A percentile compares a stretch with the other conserved stretches of the same genome.
Evolutionary conservation across 2,888 invertebrate genomes (phyloP).

Genomic region (Drosophila suboccidentalis): DNA sequence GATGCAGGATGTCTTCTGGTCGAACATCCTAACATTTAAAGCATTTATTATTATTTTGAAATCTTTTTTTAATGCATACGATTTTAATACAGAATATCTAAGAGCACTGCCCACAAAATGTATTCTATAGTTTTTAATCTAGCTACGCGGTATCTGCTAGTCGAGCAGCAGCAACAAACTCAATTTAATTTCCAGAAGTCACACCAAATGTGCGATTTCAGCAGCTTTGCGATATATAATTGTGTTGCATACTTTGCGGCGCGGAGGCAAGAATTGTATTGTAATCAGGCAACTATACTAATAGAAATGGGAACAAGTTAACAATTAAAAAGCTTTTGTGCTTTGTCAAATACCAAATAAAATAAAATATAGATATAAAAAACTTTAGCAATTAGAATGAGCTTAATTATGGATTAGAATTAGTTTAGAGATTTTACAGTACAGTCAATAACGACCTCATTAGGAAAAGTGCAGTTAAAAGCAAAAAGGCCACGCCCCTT

Average conservation of each 20-base stretch:
- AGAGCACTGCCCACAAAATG: too few species aligned
- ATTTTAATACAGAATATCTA: too few species aligned
- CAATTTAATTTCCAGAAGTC: conserved; percentile 28
- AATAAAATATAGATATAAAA: not conserved
- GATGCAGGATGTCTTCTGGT: too few species aligned
- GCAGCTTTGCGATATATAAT: conserved; percentile 37
- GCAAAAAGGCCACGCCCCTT: not conserved
- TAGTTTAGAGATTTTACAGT: conserved; percentile 4
- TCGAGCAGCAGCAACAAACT: not conserved
- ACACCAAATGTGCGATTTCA: conserved; percentile 34
- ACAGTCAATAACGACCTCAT: conserved; percentile 40
- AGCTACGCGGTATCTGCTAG: not conserved
- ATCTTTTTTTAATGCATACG: too few species aligned
- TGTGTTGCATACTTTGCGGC: conserved; percentile 61
- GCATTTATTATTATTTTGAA: too few species aligned
- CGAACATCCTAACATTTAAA: too few species aligned
- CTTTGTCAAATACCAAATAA: conserved; percentile 32
- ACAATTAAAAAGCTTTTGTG: conserved; percentile 18
- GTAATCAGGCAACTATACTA: conserved; percentile 8
- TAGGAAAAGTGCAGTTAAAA: conserved; percentile 16
- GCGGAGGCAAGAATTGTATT: conserved; percentile 26
- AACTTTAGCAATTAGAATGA: conserved; percentile 17
- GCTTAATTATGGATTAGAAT: conserved; percentile 35
- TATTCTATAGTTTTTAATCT: not conserved
- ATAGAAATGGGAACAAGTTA: not conserved